Evolutionary conservation across 2,113 vertebrate genomes (phyloP).

Genomic region (Siniperca chuatsi): DNA sequence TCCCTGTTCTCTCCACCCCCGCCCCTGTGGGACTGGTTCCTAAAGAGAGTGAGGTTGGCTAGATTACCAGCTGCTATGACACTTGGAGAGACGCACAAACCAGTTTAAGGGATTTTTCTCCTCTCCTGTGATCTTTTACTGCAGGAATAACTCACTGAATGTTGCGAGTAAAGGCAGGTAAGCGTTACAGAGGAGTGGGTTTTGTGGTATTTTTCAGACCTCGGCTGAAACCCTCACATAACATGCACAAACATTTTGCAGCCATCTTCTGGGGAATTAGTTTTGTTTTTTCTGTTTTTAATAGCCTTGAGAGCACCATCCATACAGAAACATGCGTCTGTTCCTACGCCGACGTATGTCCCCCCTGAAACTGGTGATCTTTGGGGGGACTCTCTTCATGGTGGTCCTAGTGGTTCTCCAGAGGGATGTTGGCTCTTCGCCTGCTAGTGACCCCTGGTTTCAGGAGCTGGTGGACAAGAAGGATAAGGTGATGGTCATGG

Average conservation of each 20-base stretch:
- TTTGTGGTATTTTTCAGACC: not conserved
- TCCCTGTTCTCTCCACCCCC: conserved; percentile 27
- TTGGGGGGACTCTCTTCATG: conserved; percentile 85
- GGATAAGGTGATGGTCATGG: conserved; percentile 89
- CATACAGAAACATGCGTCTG: conserved; percentile 83
- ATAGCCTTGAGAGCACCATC: conserved; percentile 24
- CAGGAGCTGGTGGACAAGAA: conserved; percentile 88
- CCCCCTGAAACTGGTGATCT: conserved; percentile 89
- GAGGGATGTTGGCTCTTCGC: conserved; percentile 81
- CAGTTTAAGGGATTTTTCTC: conserved; percentile 23
- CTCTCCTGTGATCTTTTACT: not conserved
- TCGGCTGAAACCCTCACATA: not conserved
- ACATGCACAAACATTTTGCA: not conserved
- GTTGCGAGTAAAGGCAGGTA: not conserved
- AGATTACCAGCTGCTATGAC: conserved; percentile 56
- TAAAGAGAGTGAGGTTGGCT: conserved; percentile 37
- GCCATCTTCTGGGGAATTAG: not conserved
- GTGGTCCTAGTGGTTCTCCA: conserved; percentile 91
- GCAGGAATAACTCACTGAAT: not conserved
- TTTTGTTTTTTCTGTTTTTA: conserved; percentile 4
- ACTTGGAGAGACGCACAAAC: conserved; percentile 49
- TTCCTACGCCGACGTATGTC: conserved; percentile 86
- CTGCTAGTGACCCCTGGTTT: conserved; percentile 88
- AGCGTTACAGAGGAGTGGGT: not conserved
- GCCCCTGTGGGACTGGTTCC: conserved; percentile 61